These are phyloP conservation scores for Arrhamphus sclerolepis DNA, from an alignment of 2,797 vertebrate species.

Conservation along the genomic window DNA sequence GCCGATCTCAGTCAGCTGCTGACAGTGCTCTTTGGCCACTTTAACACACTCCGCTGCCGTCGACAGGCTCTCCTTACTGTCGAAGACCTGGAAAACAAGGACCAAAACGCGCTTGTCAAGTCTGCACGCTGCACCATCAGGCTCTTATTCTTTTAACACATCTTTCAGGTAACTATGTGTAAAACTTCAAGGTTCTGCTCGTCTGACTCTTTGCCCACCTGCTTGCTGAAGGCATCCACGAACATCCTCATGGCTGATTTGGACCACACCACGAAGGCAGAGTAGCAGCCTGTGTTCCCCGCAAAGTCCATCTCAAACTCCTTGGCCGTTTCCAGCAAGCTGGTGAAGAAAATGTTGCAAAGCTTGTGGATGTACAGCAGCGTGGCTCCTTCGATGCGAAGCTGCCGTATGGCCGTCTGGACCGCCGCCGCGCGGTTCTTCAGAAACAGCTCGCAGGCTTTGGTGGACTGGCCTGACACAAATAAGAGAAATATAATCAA, in stretches of 20 bases:
- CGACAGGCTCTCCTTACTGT: constrained; percentile 96
- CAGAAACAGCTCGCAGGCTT: constrained; percentile 95
- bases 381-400: constrained; percentile 96
- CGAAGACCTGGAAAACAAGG: constrained; percentile 83
- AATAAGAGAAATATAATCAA: too few species aligned
- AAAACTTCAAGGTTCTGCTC: too few species aligned
- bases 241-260: constrained; percentile 92
- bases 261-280: constrained; percentile 96
- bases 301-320: constrained; percentile 97
- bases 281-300: constrained; percentile 94
- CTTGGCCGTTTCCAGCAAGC: constrained; percentile 93
- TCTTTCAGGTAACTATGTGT: too few species aligned
- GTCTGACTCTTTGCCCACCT: constrained; percentile 59
- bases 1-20: constrained; percentile 93
- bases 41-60: constrained; percentile 96
- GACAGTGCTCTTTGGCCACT: constrained; percentile 96
- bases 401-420: constrained; percentile 93
- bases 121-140: too few species aligned
- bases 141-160: too few species aligned
- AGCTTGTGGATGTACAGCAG: constrained; percentile 98
- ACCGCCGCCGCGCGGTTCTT: constrained; percentile 93
- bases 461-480: constrained; percentile 92
- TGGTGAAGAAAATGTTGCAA: constrained; percentile 98
- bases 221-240: constrained; percentile 96
- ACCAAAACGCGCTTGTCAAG: too few species aligned